A percentile compares a stretch with the other conserved stretches of the same genome.
phyloP scores from a whole-genome alignment of 2,888 invertebrate species.

The Gandaritis pyraliata region DNA sequence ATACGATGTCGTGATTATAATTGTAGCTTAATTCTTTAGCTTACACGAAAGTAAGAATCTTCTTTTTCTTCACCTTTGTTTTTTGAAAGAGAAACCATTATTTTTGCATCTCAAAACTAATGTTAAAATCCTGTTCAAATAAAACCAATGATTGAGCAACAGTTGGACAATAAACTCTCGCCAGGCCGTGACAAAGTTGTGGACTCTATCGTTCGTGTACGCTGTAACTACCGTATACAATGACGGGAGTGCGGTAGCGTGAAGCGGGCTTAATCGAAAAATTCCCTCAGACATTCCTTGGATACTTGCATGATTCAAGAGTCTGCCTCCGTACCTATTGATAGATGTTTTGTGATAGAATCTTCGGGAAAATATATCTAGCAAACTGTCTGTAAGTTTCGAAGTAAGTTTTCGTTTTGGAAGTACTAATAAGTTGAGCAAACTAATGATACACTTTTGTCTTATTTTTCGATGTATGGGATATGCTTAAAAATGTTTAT shows the following conservation, averaged over 20 bases:
- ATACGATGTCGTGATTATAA: too few species aligned
- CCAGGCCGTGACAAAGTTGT: neutral
- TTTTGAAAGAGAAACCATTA: too few species aligned
- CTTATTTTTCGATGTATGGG: too few species aligned
- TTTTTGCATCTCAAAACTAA: too few species aligned
- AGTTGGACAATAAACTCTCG: neutral
- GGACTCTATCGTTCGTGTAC: slow-evolving; percentile 18
- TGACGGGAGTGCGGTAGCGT: slow-evolving; percentile 40
- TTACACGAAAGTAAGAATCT: too few species aligned
- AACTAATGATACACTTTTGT: too few species aligned
- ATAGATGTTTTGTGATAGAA: slow-evolving; percentile 29
- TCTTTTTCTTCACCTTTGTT: too few species aligned
- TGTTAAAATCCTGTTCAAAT: too few species aligned
- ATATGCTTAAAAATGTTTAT: too few species aligned
- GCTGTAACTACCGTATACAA: slow-evolving; percentile 45
- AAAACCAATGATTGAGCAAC: neutral
- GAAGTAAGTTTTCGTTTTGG: too few species aligned
- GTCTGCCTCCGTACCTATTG: slow-evolving; percentile 39
- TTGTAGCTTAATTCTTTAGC: too few species aligned
- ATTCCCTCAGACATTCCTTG: slow-evolving; percentile 55
- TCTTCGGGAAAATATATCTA: slow-evolving; percentile 9
- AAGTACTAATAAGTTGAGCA: too few species aligned
- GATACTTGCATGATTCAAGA: slow-evolving; percentile 60
- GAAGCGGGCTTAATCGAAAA: slow-evolving; percentile 62
- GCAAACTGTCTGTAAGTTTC: neutral